A percentile compares a stretch with the other conserved stretches of the same genome.
These are phyloP conservation scores for Onychorhynchus coronatus DNA, from an alignment of 2,113 vertebrate genomes.

Conservation along the genomic window DNA sequence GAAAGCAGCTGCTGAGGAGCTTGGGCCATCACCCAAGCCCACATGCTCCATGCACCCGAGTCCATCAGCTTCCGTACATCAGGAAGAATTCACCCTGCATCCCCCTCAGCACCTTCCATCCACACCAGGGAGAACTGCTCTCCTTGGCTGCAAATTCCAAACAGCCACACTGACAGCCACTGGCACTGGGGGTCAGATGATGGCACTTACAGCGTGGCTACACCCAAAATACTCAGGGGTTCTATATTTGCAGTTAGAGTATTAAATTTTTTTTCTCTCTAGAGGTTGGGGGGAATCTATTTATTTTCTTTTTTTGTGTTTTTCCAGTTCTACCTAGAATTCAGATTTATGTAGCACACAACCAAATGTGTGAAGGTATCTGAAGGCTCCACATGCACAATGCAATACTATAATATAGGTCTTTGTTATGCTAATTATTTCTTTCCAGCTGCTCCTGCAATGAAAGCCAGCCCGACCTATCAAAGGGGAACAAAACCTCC, in stretches of 20 bases:
- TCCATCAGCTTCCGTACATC: not conserved
- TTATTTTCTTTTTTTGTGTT: not conserved
- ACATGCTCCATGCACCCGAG: rapidly evolving
- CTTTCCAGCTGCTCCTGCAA: slow-evolving; percentile 76
- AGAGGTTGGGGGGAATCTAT: not conserved
- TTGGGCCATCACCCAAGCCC: not conserved
- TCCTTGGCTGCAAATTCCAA: rapidly evolving
- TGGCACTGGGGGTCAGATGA: not conserved
- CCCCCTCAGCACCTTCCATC: rapidly evolving
- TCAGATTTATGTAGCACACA: not conserved
- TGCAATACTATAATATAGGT: slow-evolving; percentile 46
- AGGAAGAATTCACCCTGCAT: rapidly evolving
- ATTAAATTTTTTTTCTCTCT: not conserved
- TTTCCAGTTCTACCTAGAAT: not conserved
- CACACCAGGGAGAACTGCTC: rapidly evolving
- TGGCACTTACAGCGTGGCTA: rapidly evolving
- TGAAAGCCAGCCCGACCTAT: slow-evolving; percentile 53
- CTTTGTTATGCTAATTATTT: slow-evolving; percentile 80
- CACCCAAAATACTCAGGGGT: not conserved
- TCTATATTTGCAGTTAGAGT: not conserved
- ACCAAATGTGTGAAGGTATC: slow-evolving; percentile 7
- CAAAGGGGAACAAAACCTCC: slow-evolving; percentile 62
- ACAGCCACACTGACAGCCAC: rapidly evolving
- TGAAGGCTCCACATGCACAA: slow-evolving; percentile 52
- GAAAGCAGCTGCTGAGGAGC: not conserved